phyloP scores from a whole-genome alignment of 2,113 vertebrate species.

The Mobula hypostoma region DNA sequence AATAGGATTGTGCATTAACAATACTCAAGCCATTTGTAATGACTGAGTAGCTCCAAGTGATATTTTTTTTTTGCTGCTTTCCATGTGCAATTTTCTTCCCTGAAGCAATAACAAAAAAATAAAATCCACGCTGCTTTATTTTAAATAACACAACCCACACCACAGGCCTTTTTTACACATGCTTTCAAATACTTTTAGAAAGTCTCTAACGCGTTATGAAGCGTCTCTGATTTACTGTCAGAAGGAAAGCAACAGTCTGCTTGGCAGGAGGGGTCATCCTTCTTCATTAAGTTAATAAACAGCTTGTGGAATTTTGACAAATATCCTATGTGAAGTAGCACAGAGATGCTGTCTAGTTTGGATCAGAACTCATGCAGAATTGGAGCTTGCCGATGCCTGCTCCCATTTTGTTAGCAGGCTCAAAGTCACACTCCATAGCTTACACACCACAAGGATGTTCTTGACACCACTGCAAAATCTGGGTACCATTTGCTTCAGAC shows the following conservation, averaged over 20 bases:
- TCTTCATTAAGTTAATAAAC: constrained; percentile 37
- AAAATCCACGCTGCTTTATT: constrained; percentile 10
- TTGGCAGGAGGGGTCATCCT: neutral
- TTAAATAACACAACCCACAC: neutral
- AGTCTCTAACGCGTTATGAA: neutral
- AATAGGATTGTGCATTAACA: neutral
- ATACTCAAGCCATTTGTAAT: neutral
- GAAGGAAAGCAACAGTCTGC: neutral
- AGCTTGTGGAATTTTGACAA: constrained; percentile 26
- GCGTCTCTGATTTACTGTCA: neutral
- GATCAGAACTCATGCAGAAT: neutral
- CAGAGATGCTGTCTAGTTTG: neutral
- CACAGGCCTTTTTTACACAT: neutral
- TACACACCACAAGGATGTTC: no score
- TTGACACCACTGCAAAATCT: neutral
- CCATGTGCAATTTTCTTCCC: neutral
- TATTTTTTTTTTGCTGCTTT: neutral
- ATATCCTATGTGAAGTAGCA: constrained; percentile 23
- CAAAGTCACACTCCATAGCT: neutral
- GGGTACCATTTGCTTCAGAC: neutral
- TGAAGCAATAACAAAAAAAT: neutral
- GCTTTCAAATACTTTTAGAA: neutral
- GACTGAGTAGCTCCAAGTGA: neutral
- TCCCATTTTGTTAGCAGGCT: neutral
- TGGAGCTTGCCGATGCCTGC: neutral